phyloP scores from a whole-genome alignment of 2,797 vertebrate species.

The Xyrichtys novacula region DNA sequence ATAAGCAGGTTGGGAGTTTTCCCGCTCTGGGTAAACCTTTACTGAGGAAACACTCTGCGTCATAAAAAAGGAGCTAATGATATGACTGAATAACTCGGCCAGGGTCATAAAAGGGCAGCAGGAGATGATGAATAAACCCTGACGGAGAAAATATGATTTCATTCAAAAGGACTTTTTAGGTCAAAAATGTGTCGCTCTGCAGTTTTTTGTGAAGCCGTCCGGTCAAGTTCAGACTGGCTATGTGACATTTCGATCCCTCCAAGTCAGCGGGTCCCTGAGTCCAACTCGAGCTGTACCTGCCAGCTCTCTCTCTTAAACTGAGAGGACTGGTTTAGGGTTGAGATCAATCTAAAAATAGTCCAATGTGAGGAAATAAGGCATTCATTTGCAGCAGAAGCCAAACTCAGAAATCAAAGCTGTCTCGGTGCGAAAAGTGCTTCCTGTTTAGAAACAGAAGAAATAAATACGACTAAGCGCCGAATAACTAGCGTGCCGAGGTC shows the following conservation, averaged over 20 bases:
- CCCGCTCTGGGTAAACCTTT: slow-evolving; percentile 36
- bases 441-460: slow-evolving; percentile 51
- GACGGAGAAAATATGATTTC: not conserved
- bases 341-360: not conserved
- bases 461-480: slow-evolving; percentile 45
- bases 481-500: slow-evolving; percentile 54
- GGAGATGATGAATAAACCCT: not conserved
- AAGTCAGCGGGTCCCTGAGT: slow-evolving; percentile 39
- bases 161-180: not conserved
- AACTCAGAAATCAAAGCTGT: slow-evolving; percentile 32
- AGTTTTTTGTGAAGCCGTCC: slow-evolving; percentile 15
- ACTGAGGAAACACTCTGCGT: slow-evolving; percentile 33
- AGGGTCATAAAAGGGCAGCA: slow-evolving; percentile 17
- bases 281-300: slow-evolving; percentile 10
- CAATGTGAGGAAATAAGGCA: not conserved
- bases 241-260: slow-evolving; percentile 27
- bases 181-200: slow-evolving; percentile 7
- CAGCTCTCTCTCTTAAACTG: not conserved
- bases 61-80: slow-evolving; percentile 36
- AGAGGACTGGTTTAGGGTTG: not conserved
- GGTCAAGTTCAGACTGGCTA: slow-evolving; percentile 23
- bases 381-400: no score
- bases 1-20: slow-evolving; percentile 47
- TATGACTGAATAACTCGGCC: slow-evolving; percentile 25
- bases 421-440: slow-evolving; percentile 49